Evolutionary conservation across 2,797 vertebrate genomes (phyloP), one percentile per base, ranked within the genome.

Genomic region (Eptatretus atami): DNA sequence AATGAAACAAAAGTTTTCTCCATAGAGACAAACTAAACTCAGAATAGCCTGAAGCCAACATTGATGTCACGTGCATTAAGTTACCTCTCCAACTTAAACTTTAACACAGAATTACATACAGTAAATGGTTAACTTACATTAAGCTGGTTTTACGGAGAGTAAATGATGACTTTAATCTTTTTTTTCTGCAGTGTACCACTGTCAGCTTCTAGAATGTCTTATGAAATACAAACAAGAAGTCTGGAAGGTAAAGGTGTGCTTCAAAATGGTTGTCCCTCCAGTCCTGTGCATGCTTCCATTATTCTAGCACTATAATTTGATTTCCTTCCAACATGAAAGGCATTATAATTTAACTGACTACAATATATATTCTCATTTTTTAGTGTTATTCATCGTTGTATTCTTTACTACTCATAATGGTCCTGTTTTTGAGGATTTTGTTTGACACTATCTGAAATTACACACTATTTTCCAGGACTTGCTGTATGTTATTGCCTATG

Each of bases 141-240:
- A 24, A 24, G 15, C 55, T 10, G 15, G 6, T 60, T 60, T 24
- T 60, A 24, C 9, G 15, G 15, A n/a, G 13, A 12, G 52, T 1
- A 1, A 68, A 52, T 71, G 53, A 67, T 66, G 44, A 63, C 64
- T 57, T 53, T 61, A 10, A 15, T 19, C 6, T 44, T 44, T 44
- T 44, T 77, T 76, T 71, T 74, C 73, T 70, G 66, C 69, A 98
- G 92, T 98, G 53, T 98, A 98, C 78, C 92, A 98, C 74, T 98
- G 92, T 76, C 92, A 98, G 63, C 77, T 98, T 73, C 68, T 98
- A 79, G 92, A 98, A 76, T 96, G 92, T 73, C 82, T 98, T 67
- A 98, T 98, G 92, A 98, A 98, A 74, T 83, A 93, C 74, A 98
- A 98, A 70, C 92, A 98, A 74, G 92, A 98, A 83, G 90, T 98